Conservation (phyloP, 2,888 invertebrate genomes). For the Leptothorax acervorum region DNA sequence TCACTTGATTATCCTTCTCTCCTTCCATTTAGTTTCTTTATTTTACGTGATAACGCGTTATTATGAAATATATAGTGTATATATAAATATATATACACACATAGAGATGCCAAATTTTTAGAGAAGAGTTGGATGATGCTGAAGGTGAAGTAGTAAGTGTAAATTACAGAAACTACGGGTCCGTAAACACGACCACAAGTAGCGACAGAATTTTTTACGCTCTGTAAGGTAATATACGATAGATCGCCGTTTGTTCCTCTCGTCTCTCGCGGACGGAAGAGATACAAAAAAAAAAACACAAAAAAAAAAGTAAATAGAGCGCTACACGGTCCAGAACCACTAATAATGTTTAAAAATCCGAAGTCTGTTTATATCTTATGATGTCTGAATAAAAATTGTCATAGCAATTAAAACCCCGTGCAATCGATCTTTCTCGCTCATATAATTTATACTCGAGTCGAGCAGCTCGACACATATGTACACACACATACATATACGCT, state of each 20-base stretch:
- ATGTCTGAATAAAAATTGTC: slow-evolving; percentile 63
- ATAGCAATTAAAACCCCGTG: slow-evolving; percentile 52
- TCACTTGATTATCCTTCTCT: not conserved
- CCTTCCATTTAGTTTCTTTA: slow-evolving; percentile 15
- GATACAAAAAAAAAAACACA: not conserved
- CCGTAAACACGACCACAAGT: slow-evolving; percentile 55
- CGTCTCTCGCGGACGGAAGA: slow-evolving; percentile 32
- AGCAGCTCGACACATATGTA: not conserved
- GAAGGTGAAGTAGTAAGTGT: slow-evolving; percentile 32
- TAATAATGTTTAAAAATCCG: slow-evolving; percentile 58
- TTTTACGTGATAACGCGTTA: slow-evolving; percentile 22
- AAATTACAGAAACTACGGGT: slow-evolving; percentile 49
- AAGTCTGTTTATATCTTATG: slow-evolving; percentile 62
- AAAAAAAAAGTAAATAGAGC: slow-evolving; percentile 42
- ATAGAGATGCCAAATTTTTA: slow-evolving; percentile 41
- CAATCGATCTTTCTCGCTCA: slow-evolving; percentile 53
- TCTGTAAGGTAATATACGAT: slow-evolving; percentile 33
- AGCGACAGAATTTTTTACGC: slow-evolving; percentile 55
- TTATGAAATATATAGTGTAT: not conserved
- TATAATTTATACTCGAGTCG: slow-evolving; percentile 16
- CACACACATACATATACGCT: not conserved
- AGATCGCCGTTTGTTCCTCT: slow-evolving; percentile 45
- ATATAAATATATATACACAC: not conserved
- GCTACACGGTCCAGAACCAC: slow-evolving; percentile 50
- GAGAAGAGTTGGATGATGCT: slow-evolving; percentile 30